These are phyloP conservation scores for Rhinichthys klamathensis DNA, from an alignment of 2,113 vertebrate genomes.

Conservation along the genomic window DNA sequence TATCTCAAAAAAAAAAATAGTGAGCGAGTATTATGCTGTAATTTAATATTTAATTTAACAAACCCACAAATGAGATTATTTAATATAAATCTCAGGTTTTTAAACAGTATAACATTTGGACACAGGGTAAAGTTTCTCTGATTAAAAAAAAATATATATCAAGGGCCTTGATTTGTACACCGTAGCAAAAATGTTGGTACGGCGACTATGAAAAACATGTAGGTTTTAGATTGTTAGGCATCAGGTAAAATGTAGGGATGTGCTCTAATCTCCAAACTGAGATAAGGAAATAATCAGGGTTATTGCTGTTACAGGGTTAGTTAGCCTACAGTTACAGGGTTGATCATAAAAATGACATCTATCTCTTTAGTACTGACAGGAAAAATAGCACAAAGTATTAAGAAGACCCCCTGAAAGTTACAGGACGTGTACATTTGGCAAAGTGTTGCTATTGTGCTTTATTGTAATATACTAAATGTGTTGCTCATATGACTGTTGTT, in stretches of 20 bases:
- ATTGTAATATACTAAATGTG: slow-evolving; percentile 73
- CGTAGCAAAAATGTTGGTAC: neutral
- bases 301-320: slow-evolving; percentile 69
- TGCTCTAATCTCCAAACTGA: slow-evolving; percentile 11
- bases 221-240: slow-evolving; percentile 56
- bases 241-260: slow-evolving; percentile 56
- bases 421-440: slow-evolving; percentile 49
- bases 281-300: slow-evolving; percentile 54
- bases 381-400: slow-evolving; percentile 51
- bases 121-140: slow-evolving; percentile 66
- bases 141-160: neutral
- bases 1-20: neutral
- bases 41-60: neutral
- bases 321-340: slow-evolving; percentile 76
- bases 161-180: slow-evolving; percentile 26
- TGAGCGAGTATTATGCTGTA: slow-evolving; percentile 33
- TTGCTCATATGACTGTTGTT: slow-evolving; percentile 71
- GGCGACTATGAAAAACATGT: neutral
- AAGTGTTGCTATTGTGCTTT: slow-evolving; percentile 67
- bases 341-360: slow-evolving; percentile 44
- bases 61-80: neutral
- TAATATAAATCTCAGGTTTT: slow-evolving; percentile 58
- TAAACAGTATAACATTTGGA: slow-evolving; percentile 65
- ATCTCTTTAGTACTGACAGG: slow-evolving; percentile 57
- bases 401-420: slow-evolving; percentile 56